Conservation (phyloP, 2,888 invertebrate species). For the Eugnorisma glareosa region DNA sequence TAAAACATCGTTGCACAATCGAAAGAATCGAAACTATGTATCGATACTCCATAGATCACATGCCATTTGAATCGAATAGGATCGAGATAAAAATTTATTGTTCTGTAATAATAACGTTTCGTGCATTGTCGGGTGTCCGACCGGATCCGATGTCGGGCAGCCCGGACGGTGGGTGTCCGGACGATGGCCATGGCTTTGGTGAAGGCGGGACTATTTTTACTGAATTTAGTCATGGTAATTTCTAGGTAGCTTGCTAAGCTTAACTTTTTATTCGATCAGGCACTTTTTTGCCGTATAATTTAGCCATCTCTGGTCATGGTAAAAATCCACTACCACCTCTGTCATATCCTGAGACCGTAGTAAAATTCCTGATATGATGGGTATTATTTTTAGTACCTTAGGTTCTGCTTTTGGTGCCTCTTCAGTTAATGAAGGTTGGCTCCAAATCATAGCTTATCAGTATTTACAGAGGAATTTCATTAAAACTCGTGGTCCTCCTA, state of each 20-base stretch:
- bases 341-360: neutral
- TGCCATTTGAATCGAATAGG: constrained; percentile 62
- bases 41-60: constrained; percentile 64
- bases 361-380: neutral
- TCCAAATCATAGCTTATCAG: neutral
- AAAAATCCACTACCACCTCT: neutral
- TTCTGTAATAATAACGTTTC: constrained; percentile 64
- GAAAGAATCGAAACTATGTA: constrained; percentile 24
- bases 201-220: constrained; percentile 9
- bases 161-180: constrained; percentile 67
- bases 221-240: constrained; percentile 1
- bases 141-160: constrained; percentile 66
- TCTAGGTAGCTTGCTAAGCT: neutral
- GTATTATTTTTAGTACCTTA: neutral
- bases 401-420: neutral
- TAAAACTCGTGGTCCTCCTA: constrained; percentile 48
- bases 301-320: neutral
- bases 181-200: constrained; percentile 44
- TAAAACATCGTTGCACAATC: constrained; percentile 46
- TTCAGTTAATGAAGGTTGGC: neutral
- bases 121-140: constrained; percentile 63
- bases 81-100: constrained; percentile 65
- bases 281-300: neutral
- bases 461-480: neutral
- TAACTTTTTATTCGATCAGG: neutral